Conservation (phyloP, 2,888 invertebrate genomes). For the Troides aeacus region DNA sequence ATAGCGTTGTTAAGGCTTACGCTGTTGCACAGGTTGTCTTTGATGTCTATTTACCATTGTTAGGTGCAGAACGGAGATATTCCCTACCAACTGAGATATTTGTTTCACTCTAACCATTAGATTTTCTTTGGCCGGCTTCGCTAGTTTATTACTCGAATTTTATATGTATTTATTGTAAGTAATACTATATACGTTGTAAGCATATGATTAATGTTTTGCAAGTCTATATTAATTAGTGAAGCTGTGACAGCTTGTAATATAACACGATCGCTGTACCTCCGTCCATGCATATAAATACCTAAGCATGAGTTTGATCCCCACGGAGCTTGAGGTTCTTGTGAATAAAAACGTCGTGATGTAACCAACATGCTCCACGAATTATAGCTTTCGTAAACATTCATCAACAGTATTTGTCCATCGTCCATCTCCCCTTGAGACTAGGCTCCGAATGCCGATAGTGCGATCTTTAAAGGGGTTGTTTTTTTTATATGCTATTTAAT, state of each 20-base stretch:
- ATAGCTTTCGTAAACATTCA: too few species aligned
- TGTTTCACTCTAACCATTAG: not conserved
- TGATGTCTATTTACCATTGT: not conserved
- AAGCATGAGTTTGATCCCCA: too few species aligned
- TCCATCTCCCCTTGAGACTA: too few species aligned
- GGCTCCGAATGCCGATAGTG: too few species aligned
- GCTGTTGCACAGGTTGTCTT: not conserved
- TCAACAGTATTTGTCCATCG: too few species aligned
- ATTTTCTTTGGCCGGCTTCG: conserved; percentile 71
- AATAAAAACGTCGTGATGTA: too few species aligned
- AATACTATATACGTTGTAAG: not conserved
- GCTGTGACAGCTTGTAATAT: not conserved
- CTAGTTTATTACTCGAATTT: conserved; percentile 34
- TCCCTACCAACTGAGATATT: not conserved
- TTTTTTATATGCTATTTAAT: too few species aligned
- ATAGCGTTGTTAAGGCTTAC: not conserved
- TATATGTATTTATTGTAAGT: not conserved
- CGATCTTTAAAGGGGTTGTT: too few species aligned
- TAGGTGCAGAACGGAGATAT: not conserved
- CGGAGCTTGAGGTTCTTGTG: too few species aligned
- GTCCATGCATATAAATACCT: too few species aligned
- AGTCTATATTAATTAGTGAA: not conserved
- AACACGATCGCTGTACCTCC: too few species aligned
- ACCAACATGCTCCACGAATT: too few species aligned
- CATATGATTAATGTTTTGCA: not conserved